Conservation (phyloP, 1,140 invertebrate genomes). For the Sitodiplosis mosellana region DNA sequence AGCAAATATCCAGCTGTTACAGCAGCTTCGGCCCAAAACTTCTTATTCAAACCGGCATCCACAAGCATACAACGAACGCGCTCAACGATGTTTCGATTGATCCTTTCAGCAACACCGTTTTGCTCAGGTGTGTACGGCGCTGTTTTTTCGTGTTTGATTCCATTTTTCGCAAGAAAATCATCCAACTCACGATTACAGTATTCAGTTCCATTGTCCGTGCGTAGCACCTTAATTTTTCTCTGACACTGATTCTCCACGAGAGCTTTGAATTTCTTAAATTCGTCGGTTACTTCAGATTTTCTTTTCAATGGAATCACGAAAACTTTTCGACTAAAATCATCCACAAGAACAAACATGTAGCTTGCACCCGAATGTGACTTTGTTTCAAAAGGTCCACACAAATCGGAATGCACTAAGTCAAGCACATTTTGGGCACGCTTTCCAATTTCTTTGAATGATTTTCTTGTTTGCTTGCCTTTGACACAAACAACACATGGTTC, state of each 20-base stretch:
- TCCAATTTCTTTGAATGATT: slow-evolving; percentile 9
- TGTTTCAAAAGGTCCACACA: slow-evolving; percentile 19
- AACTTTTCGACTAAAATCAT: slow-evolving; percentile 11
- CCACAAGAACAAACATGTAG: slow-evolving; percentile 26
- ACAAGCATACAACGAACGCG: slow-evolving; percentile 18
- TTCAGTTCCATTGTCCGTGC: slow-evolving; percentile 26
- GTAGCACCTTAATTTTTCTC: slow-evolving; percentile 5
- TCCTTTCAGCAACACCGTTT: slow-evolving; percentile 23
- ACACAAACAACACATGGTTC: slow-evolving; percentile 12
- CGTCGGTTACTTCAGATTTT: slow-evolving; percentile 20
- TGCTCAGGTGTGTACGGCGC: slow-evolving; percentile 19
- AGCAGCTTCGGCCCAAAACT: slow-evolving; percentile 25
- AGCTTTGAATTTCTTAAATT: slow-evolving; percentile 15
- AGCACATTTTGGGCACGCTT: slow-evolving; percentile 14
- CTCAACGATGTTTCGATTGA: slow-evolving; percentile 21
- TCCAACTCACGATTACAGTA: slow-evolving; percentile 20
- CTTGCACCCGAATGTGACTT: slow-evolving; percentile 13
- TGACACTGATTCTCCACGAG: slow-evolving; percentile 11
- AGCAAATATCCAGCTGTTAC: slow-evolving; percentile 19
- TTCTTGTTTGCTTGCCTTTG: slow-evolving; percentile 12
- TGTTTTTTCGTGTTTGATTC: slow-evolving; percentile 16
- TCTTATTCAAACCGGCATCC: slow-evolving; percentile 14
- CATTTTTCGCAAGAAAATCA: slow-evolving; percentile 11
- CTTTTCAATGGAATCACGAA: slow-evolving; percentile 23
- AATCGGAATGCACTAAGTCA: too few relatives aligned